A percentile compares a stretch with the other conserved stretches of the same genome.
Conservation (phyloP, 2,797 vertebrate species). For the Alca torda region DNA sequence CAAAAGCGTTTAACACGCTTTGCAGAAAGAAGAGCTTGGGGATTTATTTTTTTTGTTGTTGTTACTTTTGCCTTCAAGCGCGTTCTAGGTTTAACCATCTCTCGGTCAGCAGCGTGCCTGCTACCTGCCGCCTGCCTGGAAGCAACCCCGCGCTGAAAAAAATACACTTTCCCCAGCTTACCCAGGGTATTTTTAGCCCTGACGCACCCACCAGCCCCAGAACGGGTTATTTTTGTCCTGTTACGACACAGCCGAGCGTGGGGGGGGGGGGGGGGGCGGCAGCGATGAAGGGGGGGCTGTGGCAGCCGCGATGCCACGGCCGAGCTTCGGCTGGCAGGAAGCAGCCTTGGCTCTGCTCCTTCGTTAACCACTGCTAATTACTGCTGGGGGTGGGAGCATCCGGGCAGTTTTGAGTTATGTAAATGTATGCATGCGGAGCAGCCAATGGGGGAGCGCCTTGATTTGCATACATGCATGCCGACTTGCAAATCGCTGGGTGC, state of each 20-base stretch:
- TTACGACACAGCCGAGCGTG: neutral
- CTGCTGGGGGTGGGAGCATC: neutral
- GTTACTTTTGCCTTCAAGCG: neutral
- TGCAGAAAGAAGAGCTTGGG: neutral
- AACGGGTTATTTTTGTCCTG: neutral
- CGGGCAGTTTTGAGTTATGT: neutral
- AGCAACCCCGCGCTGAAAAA: neutral
- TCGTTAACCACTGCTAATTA: neutral
- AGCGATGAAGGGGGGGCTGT: no score
- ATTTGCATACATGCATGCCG: neutral
- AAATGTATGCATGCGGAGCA: neutral
- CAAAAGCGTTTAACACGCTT: rapidly evolving
- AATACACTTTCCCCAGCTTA: neutral
- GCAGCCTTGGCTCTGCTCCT: neutral
- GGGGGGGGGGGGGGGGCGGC: neutral
- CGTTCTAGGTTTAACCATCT: neutral
- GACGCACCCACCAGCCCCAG: constrained; percentile 21
- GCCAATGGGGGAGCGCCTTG: neutral
- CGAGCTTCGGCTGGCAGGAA: neutral
- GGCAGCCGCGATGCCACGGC: neutral
- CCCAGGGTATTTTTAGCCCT: constrained; percentile 7
- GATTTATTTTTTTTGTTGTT: neutral
- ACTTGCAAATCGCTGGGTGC: neutral
- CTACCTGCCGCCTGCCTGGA: neutral
- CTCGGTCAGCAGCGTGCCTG: neutral